Evolutionary conservation across 2,797 vertebrate species (phyloP).

Genomic region (Rhinichthys osculus): DNA sequence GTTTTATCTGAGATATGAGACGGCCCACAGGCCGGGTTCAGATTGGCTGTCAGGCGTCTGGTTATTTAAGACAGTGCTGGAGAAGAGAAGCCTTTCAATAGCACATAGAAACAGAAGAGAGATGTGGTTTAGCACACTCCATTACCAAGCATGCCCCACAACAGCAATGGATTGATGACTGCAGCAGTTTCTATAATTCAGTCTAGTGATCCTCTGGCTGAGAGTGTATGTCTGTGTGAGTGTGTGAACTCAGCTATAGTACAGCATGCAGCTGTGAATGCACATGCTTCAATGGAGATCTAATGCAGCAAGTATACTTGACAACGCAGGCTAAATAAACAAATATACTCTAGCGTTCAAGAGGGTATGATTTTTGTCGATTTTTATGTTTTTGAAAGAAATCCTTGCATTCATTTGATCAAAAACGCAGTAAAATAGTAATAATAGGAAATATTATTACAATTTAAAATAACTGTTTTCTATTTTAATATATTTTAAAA

Average conservation of each 20-base stretch:
- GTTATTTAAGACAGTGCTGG: constrained; percentile 18
- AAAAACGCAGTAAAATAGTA: neutral
- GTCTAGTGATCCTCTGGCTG: constrained; percentile 1
- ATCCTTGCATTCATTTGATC: neutral
- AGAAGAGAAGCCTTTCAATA: constrained; percentile 18
- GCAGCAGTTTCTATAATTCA: constrained; percentile 18
- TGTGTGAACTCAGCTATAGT: neutral
- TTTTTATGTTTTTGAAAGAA: neutral
- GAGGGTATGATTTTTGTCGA: neutral
- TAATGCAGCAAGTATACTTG: neutral
- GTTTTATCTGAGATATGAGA: constrained; percentile 9
- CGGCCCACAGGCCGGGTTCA: neutral
- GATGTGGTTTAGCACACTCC: constrained; percentile 11
- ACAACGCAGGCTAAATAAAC: neutral
- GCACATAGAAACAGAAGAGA: constrained; percentile 5
- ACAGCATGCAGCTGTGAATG: neutral
- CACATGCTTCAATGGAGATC: neutral
- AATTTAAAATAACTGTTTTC: neutral
- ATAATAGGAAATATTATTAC: neutral
- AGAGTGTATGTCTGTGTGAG: neutral
- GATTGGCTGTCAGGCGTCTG: constrained; percentile 7
- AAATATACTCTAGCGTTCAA: neutral
- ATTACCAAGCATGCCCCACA: neutral
- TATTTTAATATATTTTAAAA: constrained; percentile 6
- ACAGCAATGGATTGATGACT: constrained; percentile 42